Base-by-base conservation (phyloP, 1,140 invertebrate genomes). In the Magallana angulata region DNA sequence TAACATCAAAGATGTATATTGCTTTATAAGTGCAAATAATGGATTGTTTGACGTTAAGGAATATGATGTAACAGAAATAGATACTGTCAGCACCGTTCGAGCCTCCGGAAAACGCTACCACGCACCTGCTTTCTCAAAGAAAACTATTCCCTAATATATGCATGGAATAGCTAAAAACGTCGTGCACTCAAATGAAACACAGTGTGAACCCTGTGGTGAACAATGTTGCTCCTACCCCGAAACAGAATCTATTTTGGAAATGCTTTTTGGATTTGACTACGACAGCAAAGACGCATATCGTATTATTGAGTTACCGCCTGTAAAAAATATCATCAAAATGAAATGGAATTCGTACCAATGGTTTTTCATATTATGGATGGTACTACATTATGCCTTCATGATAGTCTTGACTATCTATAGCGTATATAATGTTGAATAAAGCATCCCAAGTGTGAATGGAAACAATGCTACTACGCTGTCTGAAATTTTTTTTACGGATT, bases 11-110 rank as follows among this genome's bases (percentile, higher is more conserved):
- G 89, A 90, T n/a, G 89, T 90, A 0, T 91, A 91, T 64, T 90
- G 82, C 16, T 90, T 91, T 56, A 81, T 90, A 1, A 89, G 90
- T 85, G 87, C 88, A 57, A 87, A 89, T 62, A 89, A 91, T 76
- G 91, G 91, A 12, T 59, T 91, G 7, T 91, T 90, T 85, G 91
- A 91, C 57, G 89, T 91, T 14, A 90, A 91, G 58, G 68, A 88
- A 57, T 91, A 91, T 85, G 91, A 91, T 57, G 86, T 91, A 58
- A 90, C 91, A 4, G 91, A 91, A 83, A 89, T 91, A 12, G 90
- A 91, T 84, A 62, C 80, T 68, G 62, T 86, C 57, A 57, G 58
- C 59, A 7, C 36, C 11, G 36, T 76, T 76, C 30, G 24, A 4
- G 18, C 68, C 24, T 76, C 24, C 30, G 36, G 18, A 18, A 8